Evolutionary conservation across 2,797 vertebrate species (phyloP), one percentile per base, ranked within the genome.

Genomic region (Enoplosus armatus): DNA sequence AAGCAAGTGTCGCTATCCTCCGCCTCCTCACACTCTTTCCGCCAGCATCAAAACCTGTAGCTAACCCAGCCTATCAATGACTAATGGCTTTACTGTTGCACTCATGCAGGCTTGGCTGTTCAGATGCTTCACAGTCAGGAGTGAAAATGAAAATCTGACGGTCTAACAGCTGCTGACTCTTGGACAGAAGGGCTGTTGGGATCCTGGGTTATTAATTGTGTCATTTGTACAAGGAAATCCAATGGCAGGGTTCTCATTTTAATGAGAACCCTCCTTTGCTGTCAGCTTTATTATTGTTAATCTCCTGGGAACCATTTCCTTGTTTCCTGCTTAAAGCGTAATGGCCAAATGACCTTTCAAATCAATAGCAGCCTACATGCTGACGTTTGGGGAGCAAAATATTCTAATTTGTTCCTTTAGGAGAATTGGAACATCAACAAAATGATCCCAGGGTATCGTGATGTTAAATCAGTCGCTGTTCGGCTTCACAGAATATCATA

Each of bases 31-130:
- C 14, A 45, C 71, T 15, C 29, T 47, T 70, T 84, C 33, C 24
- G 62, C n/a, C 62, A 45, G 43, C n/a, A 69, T 80, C 14, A 14
- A 70, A 81, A 75, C 62, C 67, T 74, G 77, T 26, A 72, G 65
- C 75, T 53, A 43, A 70, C 47, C 79, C 69, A 47, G 55, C 65
- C 72, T 37, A 77, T 90, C 81, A 48, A 58, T 86, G 68, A 89
- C 20, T 45, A 48, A 79, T 37, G 74, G 67, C 65, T 77, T 79
- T 27, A 54, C 60, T 43, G 11, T 1, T 58, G 51, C 78, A 33
- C 66, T 61, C 33, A 39, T 43, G 68, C 67, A 53, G 45, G n/a
- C 62, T 73, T 59, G 84, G 50, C 65, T 63, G 53, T 10, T 79
- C 33, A 41, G 43, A 69, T 29, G 39, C 41, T 68, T 59, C 39